phyloP scores from a whole-genome alignment of 2,113 vertebrate species.

The Vireo altiloquus region DNA sequence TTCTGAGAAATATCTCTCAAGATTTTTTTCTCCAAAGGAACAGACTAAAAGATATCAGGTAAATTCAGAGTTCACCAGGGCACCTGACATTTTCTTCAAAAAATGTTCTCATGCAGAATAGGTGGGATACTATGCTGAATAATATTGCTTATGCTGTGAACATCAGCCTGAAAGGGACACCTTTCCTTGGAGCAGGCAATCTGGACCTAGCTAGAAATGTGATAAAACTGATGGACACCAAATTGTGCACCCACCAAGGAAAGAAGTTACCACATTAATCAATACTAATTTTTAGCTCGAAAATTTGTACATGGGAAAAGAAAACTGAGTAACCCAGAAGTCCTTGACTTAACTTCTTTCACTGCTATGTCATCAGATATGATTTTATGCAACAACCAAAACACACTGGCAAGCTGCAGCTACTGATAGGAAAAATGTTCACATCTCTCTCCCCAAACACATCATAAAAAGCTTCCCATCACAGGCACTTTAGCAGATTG shows the following conservation, averaged over 20 bases:
- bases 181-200: background rate
- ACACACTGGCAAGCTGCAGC: background rate
- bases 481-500: background rate
- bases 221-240: background rate
- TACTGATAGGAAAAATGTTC: background rate
- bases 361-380: background rate
- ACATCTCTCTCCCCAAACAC: background rate
- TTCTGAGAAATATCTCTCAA: background rate
- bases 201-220: background rate
- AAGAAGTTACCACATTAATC: background rate
- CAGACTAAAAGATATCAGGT: background rate
- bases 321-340: background rate
- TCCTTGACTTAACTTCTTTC: background rate
- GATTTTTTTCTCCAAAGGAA: background rate
- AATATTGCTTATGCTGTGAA: background rate
- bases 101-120: background rate
- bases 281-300: background rate
- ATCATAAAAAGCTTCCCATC: background rate
- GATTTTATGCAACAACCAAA: background rate
- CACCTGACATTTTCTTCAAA: background rate
- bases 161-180: background rate
- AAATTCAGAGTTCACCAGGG: background rate
- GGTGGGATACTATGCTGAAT: background rate
- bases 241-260: background rate
- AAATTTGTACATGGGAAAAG: background rate